Base-by-base conservation (phyloP, 2,797 vertebrate species). In the Danio jaintianensis region DNA sequence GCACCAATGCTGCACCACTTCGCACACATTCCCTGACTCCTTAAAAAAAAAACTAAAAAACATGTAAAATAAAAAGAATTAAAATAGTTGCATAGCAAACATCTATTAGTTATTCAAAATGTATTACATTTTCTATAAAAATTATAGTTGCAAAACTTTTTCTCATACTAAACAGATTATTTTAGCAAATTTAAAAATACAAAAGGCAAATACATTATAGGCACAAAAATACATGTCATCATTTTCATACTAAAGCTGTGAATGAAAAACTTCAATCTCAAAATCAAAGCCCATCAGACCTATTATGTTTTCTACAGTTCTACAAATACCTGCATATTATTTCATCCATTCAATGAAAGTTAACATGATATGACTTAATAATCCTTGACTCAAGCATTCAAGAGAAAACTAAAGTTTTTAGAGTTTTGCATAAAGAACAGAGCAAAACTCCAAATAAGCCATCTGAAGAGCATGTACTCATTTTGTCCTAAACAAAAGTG, bases 1-100 rank as follows among this genome's bases (percentile, higher is more conserved):
- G 84, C 85, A 79, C 82, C 85, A 64, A 86, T 80, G 7, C 52
- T 36, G 6, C 10, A 38, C 20, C 16, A 38, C 22, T 68, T 36
- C 42, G 9, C 38, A 52, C 47, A 50, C 66, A 67, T 29, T 29
- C n/a, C n/a, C n/a, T n/a, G n/a, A n/a, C n/a, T n/a, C n/a, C n/a
- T n/a, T 29, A 15, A 53, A 73, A 64, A 1, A 18, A 20, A 18
- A 42, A 43, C 5, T 7, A 29, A 67, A 29, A 36, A 56, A 16
- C 36, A 18, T 6, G 40, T n/a, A 47, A 77, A 68, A 68, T 38
- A 13, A 18, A 20, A 58, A 22, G 38, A 76, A 66, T 12, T 0
- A 56, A 53, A 53, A 10, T 13, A 16, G 62, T 4, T 18, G 4
- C 20, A 56, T n/a, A 10, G 1, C 29, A 29, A 36, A 50, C 15